Base-by-base conservation (phyloP, 1,140 invertebrate species). In the Subanguina moxae region DNA sequence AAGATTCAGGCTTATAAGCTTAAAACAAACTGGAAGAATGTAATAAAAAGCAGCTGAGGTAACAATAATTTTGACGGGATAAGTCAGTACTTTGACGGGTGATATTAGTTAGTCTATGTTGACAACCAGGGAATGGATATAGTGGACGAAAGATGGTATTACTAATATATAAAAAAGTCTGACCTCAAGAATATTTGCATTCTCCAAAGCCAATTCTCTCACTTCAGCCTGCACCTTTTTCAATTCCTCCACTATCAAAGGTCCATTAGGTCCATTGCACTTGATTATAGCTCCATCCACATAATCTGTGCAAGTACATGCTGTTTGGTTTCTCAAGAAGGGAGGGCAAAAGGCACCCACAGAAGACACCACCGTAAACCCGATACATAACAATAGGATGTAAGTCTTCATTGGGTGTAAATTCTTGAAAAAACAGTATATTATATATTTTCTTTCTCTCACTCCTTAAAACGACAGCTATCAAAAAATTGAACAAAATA, bases 111-210 rank as follows among this genome's bases (percentile, higher is more conserved):
- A 45, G 43, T 45, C 11, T n/a, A n/a, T n/a, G n/a, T n/a, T n/a
- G n/a, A n/a, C n/a, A n/a, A n/a, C n/a, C n/a, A n/a, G n/a, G n/a
- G n/a, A n/a, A n/a, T n/a, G n/a, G n/a, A n/a, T n/a, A 45, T 13
- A 45, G n/a, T 45, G n/a, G 11, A 45, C n/a, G 15, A 52, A 52
- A 52, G 15, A 52, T 52, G 48, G 48, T 21, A 52, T 45, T 13
- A n/a, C 43, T 45, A 25, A 52, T 21, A 5, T 52, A 52, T 7
- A 52, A 21, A 52, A 52, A 52, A 52, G 3, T 7, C 32, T 66
- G 59, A 82, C 80, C 62, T 82, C 81, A 42, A 83, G 68, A 65
- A 82, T 82, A 46, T 82, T 78, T 11, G 80, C 80, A 59, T 82
- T 76, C 56, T 83, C 80, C 23, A 82, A 48, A n/a, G 65, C 66